Conservation (phyloP, 2,797 vertebrate genomes). For the Sciurus carolinensis region DNA sequence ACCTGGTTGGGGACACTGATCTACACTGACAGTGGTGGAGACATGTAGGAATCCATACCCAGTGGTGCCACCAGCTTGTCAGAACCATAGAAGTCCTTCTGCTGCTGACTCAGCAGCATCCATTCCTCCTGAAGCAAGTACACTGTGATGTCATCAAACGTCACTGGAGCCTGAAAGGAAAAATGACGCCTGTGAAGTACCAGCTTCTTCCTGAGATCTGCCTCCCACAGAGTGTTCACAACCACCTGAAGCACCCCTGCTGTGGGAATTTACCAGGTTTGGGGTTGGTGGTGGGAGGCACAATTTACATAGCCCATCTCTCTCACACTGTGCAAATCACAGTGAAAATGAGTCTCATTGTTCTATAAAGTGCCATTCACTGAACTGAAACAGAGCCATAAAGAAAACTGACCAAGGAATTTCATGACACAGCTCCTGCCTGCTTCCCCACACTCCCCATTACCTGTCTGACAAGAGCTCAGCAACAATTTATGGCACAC, state of each 20-base stretch:
- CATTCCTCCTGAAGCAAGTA: conserved; percentile 78
- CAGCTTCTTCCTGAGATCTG: background rate
- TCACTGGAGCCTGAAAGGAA: conserved; percentile 73
- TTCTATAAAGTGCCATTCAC: background rate
- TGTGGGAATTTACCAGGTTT: background rate
- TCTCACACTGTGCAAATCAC: background rate
- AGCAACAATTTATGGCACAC: background rate
- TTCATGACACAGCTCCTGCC: background rate
- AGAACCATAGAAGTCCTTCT: conserved; percentile 57
- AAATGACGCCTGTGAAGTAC: conserved; percentile 32
- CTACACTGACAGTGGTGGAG: background rate
- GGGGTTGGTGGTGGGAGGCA: background rate
- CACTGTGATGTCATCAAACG: conserved; percentile 67
- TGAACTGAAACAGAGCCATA: background rate
- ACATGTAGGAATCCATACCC: conserved; percentile 16
- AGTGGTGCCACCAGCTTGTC: conserved; percentile 24
- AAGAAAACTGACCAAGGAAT: background rate
- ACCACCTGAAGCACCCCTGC: background rate
- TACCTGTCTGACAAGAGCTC: background rate
- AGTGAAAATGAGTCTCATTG: background rate
- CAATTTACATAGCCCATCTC: background rate
- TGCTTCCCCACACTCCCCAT: background rate
- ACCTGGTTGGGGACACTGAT: background rate
- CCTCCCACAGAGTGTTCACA: background rate
- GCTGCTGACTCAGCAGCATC: conserved; percentile 69